These are phyloP conservation scores for Marcusenius ussheri DNA, from an alignment of 2,113 vertebrate genomes.

Conservation along the genomic window DNA sequence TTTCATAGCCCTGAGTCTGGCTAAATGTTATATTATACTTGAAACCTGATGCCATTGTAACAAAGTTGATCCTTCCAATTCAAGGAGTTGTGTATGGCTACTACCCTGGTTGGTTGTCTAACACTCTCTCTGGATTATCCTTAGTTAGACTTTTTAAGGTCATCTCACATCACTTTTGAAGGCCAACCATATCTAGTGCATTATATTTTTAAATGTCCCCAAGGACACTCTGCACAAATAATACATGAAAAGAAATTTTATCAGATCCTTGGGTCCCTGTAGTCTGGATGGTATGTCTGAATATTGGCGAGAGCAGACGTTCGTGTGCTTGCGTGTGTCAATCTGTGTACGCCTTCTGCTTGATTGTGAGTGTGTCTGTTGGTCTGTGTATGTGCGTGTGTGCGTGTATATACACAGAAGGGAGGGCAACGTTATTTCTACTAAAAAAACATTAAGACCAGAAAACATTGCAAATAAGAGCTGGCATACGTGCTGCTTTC, in stretches of 20 bases:
- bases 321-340: neutral
- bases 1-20: neutral
- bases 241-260: neutral
- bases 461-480: neutral
- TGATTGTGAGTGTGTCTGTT: neutral
- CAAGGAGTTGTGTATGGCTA: neutral
- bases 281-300: neutral
- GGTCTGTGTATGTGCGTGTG: neutral
- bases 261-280: neutral
- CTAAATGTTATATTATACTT: neutral
- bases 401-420: neutral
- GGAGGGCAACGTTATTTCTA: neutral
- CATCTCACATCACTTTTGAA: neutral
- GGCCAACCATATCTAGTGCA: neutral
- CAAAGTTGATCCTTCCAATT: neutral
- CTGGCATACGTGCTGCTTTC: neutral
- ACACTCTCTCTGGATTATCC: neutral
- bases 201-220: neutral
- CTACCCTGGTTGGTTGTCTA: neutral
- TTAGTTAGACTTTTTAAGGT: neutral
- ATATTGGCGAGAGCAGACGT: neutral
- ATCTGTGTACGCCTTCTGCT: neutral
- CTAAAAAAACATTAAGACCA: neutral
- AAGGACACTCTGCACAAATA: neutral
- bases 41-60: neutral